Base-by-base conservation (phyloP, 2,113 vertebrate genomes). In the Carassius gibelio region DNA sequence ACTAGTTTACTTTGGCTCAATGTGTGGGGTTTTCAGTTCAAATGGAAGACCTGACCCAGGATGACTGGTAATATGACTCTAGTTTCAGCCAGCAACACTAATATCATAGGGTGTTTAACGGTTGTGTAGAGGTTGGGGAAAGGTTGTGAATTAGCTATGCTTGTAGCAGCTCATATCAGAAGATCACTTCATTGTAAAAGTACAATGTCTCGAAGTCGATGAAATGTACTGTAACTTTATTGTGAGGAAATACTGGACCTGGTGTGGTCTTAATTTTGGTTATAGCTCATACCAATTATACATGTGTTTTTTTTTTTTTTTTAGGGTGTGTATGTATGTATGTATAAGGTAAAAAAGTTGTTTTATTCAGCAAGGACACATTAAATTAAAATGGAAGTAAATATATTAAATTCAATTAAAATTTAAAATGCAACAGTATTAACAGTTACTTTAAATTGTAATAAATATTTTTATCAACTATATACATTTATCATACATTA, bases 31-130 rank as follows among this genome's bases (percentile, higher is more conserved):
- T 87, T 64, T 76, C 74, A 72, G 75, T 88, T 87, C 66, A 89
- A 88, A 85, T 38, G 85, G 82, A 90, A 88, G 82, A 90, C 90
- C 88, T 91, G 88, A 91, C 87, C 86, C 81, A 76, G 84, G 76
- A 89, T 84, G 81, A 82, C 81, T 83, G 79, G 81, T 87, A 88
- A 88, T 89, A 83, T 86, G 79, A 87, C 57, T 89, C 88, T 68
- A 79, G 64, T 45, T 86, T 62, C 45, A 75, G 64, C 55, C 78
- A 50, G 26, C 2, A 77, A 62, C 82, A 38, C 50, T 64, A 42
- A 80, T 87, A 86, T 89, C 86, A 89, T 81, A 6, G 69, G 86
- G 84, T 86, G 50, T 85, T 66, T 80, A 84, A 71, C 57, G 36
- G 36, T 68, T 34, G 23, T 50, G 17, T 59, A 15, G 79, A 80